phyloP scores from a whole-genome alignment of 2,797 vertebrate species.

The Myotis daubentonii region DNA sequence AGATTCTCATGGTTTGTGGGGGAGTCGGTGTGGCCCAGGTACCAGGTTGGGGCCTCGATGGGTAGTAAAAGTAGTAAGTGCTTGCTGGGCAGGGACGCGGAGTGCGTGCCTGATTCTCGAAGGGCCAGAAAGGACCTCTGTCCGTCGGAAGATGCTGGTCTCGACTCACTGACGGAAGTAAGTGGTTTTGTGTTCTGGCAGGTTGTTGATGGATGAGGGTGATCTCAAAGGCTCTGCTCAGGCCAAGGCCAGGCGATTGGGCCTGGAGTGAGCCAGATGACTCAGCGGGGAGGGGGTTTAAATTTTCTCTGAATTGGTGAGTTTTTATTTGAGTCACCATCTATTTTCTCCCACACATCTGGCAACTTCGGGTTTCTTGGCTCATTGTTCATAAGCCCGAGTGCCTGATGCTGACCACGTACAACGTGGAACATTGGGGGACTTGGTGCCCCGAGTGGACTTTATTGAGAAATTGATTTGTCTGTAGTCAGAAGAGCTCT shows the following conservation, averaged over 20 bases:
- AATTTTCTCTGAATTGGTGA: slow-evolving; percentile 45
- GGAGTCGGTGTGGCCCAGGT: background rate
- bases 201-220: background rate
- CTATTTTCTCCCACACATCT: slow-evolving; percentile 45
- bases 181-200: background rate
- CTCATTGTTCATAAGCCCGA: background rate
- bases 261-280: slow-evolving; percentile 13
- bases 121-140: background rate
- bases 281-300: background rate
- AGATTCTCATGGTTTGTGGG: background rate
- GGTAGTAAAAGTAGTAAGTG: background rate
- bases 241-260: background rate
- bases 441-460: background rate
- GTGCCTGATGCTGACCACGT: background rate
- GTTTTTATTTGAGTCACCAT: slow-evolving; percentile 72
- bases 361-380: slow-evolving; percentile 27
- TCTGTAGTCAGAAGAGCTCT: background rate
- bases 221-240: background rate
- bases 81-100: background rate
- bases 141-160: background rate
- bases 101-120: too few species aligned
- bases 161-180: background rate
- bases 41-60: background rate
- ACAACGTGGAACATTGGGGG: accelerated
- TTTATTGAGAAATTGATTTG: slow-evolving; percentile 55